Evolutionary conservation across 1,140 invertebrate genomes (phyloP), one percentile per base, ranked within the genome.

Genomic region (Probaryconus sp.): DNA sequence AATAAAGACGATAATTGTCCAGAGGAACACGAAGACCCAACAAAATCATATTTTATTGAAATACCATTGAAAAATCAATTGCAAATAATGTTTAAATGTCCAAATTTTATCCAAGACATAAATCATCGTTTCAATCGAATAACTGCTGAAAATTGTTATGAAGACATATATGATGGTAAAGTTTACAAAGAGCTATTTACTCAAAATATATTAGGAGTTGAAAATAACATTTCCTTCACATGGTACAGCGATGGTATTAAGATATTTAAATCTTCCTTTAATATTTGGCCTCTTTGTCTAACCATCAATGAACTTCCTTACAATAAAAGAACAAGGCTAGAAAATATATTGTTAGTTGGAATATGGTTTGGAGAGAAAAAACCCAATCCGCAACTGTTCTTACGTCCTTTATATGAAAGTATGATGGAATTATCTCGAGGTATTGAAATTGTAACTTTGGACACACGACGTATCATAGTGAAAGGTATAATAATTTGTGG

Each of bases 321-420:
- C 11, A n/a, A 47, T 3, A 9, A 51, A 35, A 51, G 61, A 50
- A 50, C 21, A 2, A 75, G 42, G 53, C n/a, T 42, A 11, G 50
- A 69, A 58, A 75, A 73, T 31, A 40, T 67, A 0, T 17, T 64
- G 2, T 30, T 74, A 43, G 37, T 53, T 26, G 40, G 48, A 40
- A 10, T 74, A 35, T 68, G 63, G 61, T 74, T 55, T 63, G 56
- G 61, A 20, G 18, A 58, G 2, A 38, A 50, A 3, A 74, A 74
- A 37, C 63, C 63, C 4, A 6, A 4, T n/a, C 31, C 61, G 2
- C 10, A 48, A 14, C 10, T 63, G 37, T 74, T 50, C 43, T 5
- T 71, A n/a, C 11, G 7, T 1, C 58, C 58, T 6, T 18, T 63
- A 3, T 28, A 56, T 47, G n/a, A 10, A 13, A 24, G 20, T 43